Conservation (phyloP, 1,140 invertebrate species). For the Magallana gigas region DNA sequence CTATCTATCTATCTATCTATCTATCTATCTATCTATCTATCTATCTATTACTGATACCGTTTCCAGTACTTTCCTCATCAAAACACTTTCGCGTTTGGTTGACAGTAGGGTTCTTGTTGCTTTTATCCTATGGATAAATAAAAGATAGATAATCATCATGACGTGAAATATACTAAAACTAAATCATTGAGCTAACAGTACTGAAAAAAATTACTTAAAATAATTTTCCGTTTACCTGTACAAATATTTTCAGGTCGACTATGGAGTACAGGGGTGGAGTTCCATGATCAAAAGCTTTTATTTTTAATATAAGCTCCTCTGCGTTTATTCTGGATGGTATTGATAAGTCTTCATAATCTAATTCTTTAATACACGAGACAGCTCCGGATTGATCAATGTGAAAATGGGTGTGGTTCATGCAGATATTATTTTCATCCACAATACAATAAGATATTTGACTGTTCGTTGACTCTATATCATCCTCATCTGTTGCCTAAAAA, state of each 20-base stretch:
- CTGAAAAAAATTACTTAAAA: too few species aligned
- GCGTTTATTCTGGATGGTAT: not conserved
- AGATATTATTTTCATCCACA: not conserved
- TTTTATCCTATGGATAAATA: not conserved
- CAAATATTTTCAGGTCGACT: not conserved
- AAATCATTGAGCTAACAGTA: too few species aligned
- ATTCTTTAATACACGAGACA: not conserved
- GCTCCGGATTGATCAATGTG: not conserved
- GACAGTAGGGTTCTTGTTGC: not conserved
- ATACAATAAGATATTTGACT: not conserved
- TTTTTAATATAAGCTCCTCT: not conserved
- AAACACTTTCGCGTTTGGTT: not conserved
- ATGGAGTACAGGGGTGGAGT: not conserved
- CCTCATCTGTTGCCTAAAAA: not conserved
- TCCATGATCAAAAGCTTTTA: not conserved
- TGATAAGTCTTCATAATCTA: not conserved
- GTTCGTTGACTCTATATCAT: not conserved
- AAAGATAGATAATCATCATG: too few species aligned
- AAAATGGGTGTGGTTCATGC: not conserved
- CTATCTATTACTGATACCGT: not conserved
- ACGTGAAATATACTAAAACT: too few species aligned
- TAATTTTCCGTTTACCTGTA: not conserved
- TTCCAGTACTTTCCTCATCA: not conserved
- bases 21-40: not conserved
- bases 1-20: too few species aligned